Conservation (phyloP, 2,797 vertebrate species). For the Sparidentex hasta region DNA sequence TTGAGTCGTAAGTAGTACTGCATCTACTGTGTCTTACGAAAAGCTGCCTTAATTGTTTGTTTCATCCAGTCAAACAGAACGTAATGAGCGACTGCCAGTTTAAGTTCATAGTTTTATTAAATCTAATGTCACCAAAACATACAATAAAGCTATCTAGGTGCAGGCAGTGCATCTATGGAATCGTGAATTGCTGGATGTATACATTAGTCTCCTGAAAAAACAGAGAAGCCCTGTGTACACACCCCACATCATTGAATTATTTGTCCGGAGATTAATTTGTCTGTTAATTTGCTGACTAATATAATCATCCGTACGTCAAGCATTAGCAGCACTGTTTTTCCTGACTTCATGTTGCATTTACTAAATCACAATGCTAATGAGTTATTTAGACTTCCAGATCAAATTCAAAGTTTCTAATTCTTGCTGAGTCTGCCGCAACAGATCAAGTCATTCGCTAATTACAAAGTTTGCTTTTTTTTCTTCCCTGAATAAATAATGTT, state of each 20-base stretch:
- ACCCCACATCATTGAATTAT: conserved; percentile 43
- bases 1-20: not conserved
- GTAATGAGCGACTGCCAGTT: conserved; percentile 14
- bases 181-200: conserved; percentile 30
- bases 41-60: conserved; percentile 27
- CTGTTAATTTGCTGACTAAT: conserved; percentile 72
- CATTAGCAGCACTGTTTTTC: conserved; percentile 51
- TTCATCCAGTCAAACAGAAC: conserved; percentile 30
- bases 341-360: conserved; percentile 75
- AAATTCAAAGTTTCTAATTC: conserved; percentile 76
- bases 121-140: conserved; percentile 12
- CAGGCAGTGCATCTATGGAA: not conserved
- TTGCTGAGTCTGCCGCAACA: conserved; percentile 74
- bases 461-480: conserved; percentile 79
- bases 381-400: conserved; percentile 76
- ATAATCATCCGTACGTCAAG: conserved; percentile 65
- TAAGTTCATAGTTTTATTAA: conserved; percentile 28
- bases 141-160: conserved; percentile 11
- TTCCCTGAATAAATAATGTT: conserved; percentile 85
- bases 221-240: conserved; percentile 10
- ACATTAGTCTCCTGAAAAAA: conserved; percentile 23
- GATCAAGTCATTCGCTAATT: conserved; percentile 83
- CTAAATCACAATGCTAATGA: conserved; percentile 75
- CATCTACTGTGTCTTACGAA: conserved; percentile 4
- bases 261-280: conserved; percentile 62